phyloP scores from a whole-genome alignment of 30 jellyfish, hydroid and myxozoan species.

The Pelagia noctiluca region DNA sequence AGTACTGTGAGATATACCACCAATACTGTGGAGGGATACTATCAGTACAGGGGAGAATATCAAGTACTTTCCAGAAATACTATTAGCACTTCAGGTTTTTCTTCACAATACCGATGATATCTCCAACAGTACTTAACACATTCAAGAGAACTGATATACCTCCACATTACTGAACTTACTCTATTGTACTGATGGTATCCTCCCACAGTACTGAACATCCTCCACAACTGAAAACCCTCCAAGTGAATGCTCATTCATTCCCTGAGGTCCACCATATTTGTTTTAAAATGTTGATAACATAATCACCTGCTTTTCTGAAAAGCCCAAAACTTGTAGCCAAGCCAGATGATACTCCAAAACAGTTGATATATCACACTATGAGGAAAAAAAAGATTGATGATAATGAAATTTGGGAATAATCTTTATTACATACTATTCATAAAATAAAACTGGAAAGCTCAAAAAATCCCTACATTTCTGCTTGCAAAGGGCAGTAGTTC shows the following conservation, averaged over 20 bases:
- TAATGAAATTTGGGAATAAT: background rate
- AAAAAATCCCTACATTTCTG: background rate
- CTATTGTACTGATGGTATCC: background rate
- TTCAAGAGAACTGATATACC: background rate
- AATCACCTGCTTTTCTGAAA: constrained; percentile 52
- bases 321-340: constrained; percentile 57
- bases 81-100: too few relatives aligned
- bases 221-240: background rate
- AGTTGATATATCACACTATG: constrained; percentile 37
- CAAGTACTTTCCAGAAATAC: too few relatives aligned
- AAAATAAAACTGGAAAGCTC: background rate
- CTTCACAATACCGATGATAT: too few relatives aligned
- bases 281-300: background rate
- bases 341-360: constrained; percentile 54
- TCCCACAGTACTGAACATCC: background rate
- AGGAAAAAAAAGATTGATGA: background rate
- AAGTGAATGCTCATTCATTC: too few relatives aligned
- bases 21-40: background rate
- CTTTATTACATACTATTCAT: background rate
- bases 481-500: too few relatives aligned
- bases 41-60: too few relatives aligned
- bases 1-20: background rate
- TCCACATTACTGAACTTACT: background rate
- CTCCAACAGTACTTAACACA: background rate
- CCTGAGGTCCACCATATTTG: background rate